These are phyloP conservation scores for Plebejus anna DNA, from an alignment of 2,888 invertebrate species.

Conservation along the genomic window DNA sequence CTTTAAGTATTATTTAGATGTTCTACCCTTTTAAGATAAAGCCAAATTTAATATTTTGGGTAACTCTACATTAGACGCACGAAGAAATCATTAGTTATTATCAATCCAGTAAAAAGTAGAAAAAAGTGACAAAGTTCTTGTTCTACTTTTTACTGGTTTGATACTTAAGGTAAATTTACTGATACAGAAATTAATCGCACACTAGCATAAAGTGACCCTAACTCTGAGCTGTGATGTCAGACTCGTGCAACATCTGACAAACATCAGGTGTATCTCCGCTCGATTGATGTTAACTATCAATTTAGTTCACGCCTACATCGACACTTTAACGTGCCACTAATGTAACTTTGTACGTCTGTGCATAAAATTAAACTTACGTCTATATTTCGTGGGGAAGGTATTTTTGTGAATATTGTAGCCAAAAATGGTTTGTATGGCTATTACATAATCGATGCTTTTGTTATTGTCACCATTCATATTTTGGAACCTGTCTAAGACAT, in stretches of 20 bases:
- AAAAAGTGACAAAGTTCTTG: too few relatives aligned
- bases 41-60: too few relatives aligned
- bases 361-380: background rate
- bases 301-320: constrained; percentile 26
- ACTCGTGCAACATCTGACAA: constrained; percentile 11
- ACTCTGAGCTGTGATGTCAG: background rate
- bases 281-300: constrained; percentile 24
- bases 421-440: background rate
- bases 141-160: too few relatives aligned
- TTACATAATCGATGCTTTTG: too few relatives aligned
- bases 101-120: too few relatives aligned
- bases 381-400: background rate
- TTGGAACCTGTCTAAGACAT: too few relatives aligned
- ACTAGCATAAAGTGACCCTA: background rate
- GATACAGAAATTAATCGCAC: background rate
- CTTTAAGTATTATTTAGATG: too few relatives aligned
- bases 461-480: background rate
- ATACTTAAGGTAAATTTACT: background rate
- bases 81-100: too few relatives aligned
- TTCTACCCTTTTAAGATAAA: too few relatives aligned
- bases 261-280: constrained; percentile 21
- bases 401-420: background rate
- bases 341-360: background rate
- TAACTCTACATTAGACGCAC: too few relatives aligned
- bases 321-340: background rate